phyloP scores from a whole-genome alignment of 2,797 vertebrate species.

The Crypturellus tataupa region DNA sequence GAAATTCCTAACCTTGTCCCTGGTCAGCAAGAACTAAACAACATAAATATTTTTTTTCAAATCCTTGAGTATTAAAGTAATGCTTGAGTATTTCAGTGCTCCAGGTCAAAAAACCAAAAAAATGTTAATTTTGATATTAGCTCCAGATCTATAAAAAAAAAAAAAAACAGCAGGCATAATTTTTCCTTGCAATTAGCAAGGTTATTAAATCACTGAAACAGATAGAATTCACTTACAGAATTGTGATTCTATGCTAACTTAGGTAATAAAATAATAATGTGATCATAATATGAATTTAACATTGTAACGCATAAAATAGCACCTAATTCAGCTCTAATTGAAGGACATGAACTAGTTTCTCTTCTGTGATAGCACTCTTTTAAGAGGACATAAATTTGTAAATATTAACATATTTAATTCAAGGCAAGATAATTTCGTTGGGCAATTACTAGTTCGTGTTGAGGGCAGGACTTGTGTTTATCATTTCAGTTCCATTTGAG shows the following conservation, averaged over 20 bases:
- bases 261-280: neutral
- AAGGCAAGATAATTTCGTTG: neutral
- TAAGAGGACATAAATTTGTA: neutral
- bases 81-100: neutral
- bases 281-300: no score
- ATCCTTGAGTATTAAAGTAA: no score
- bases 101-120: neutral
- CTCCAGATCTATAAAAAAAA: neutral
- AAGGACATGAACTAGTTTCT: neutral
- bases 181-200: neutral
- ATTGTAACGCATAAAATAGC: neutral
- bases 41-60: neutral
- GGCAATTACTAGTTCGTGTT: neutral
- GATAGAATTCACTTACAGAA: neutral
- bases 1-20: neutral
- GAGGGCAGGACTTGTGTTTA: neutral
- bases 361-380: neutral
- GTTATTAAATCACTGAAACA: neutral
- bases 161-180: neutral
- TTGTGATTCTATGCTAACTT: neutral
- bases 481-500: neutral
- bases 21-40: neutral
- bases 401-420: neutral
- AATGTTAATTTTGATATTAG: neutral
- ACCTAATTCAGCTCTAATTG: neutral